Conservation (phyloP, 2,113 vertebrate genomes). For the Cathartes aura region DNA sequence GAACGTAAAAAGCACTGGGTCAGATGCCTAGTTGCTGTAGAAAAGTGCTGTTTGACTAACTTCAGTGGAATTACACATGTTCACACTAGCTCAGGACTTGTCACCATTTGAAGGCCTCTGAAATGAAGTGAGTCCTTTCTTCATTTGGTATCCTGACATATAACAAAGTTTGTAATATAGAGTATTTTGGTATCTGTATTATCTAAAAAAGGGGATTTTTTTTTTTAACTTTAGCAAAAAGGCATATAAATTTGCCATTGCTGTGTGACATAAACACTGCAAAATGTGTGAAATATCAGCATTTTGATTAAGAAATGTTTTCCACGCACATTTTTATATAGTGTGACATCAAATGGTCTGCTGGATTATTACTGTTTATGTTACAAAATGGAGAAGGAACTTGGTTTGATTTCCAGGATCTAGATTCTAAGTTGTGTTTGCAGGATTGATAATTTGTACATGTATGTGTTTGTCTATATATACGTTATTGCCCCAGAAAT, state of each 20-base stretch:
- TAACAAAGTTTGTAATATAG: background rate
- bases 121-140: background rate
- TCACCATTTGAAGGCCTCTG: background rate
- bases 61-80: background rate
- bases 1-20: background rate
- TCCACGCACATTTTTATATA: fast-evolving
- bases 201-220: background rate
- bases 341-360: background rate
- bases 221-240: background rate
- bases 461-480: background rate
- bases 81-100: background rate
- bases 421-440: background rate
- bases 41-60: background rate
- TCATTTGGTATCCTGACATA: background rate
- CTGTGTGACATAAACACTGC: background rate
- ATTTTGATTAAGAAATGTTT: background rate
- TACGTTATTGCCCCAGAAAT: background rate
- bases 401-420: background rate
- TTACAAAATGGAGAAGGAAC: background rate
- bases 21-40: background rate
- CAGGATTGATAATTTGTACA: background rate
- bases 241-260: background rate
- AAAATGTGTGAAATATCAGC: background rate
- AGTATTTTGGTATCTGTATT: background rate
- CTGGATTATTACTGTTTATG: background rate